Base-by-base conservation (phyloP, 2,113 vertebrate genomes). In the Dolichallabes microphthalmus region DNA sequence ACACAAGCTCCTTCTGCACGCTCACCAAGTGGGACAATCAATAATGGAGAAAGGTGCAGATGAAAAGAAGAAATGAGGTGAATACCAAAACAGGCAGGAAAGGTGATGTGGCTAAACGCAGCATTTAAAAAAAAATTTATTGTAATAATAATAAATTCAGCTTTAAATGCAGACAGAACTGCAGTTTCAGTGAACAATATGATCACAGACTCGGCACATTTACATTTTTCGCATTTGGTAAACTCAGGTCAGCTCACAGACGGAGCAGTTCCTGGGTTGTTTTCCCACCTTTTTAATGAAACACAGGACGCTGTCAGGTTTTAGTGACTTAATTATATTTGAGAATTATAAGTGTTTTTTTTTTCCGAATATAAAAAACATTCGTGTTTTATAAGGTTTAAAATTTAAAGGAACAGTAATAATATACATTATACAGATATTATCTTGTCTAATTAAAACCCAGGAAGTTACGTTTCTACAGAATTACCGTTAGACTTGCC, bases 1-100 rank as follows among this genome's bases (percentile, higher is more conserved):
- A 39, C 60, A 30, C 1, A 9, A 22, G 14, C 64, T 75, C 81
- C 50, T 39, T 3, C 66, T 60, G 76, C 80, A 57, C 74, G 87
- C 87, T 82, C 84, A 45, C 83, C 85, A 80, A 90, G 87, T 86
- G 78, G 78, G 0, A 30, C 80, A 82, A 81, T 52, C 82, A 60
- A 71, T 87, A 82, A 84, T 6, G 64, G 71, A 60, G 79, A 79
- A 50, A 45, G 80, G 90, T 88, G 55, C 52, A 78, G 73, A 78
- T 35, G 66, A 79, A 69, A 53, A 25, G 66, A 73, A 80, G 61
- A 64, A 77, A 84, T 35, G 27, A 71, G 57, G 50, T 66, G 20
- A 88, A 82, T 85, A 82, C 73, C 35, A 57, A 58, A 71, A 77
- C 60, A 77, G 64, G 69, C 53, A 35, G 76, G 10, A 32, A 30